Evolutionary conservation across 2,888 invertebrate genomes (phyloP), one percentile per base, ranked within the genome.

Genomic region (Drosophila mimetica): DNA sequence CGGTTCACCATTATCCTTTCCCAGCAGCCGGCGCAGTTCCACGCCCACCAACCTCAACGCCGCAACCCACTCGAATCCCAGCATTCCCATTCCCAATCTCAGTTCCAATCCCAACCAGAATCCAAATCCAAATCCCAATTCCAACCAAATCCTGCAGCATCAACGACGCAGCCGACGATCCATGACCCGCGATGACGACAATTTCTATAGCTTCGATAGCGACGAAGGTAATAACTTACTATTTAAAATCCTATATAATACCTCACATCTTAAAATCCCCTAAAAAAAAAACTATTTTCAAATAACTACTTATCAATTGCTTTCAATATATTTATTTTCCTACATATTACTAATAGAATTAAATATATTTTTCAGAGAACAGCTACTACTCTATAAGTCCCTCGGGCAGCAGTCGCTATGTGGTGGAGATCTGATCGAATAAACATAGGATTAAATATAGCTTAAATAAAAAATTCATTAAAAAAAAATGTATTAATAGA

Each of bases 201-300:
- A 88, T 30, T 91, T 90, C 51, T 90, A 89, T 71, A 91, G 91
- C 55, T 91, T 91, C 79, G 91, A 91, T 74, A 91, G 90, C 79
- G 91, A 91, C 77, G 91, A 91, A 85, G 25, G 25, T 25, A 25
- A 25, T 22, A 22, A 22, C n/a, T n/a, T n/a, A n/a, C n/a, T n/a
- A n/a, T n/a, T 5, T 22, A 22, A 4, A 25, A 4, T 16, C 5
- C 37, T 4, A 13, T 13, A 20, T 18, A 20, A 18, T 14, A 36
- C 7, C 14, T 8, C 8, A 9, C 18, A 14, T 39, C 1, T 18
- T 14, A 36, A 36, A 3, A 14, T 8, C 6, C 6, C 7, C 25
- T 25, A 22, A 16, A n/a, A n/a, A n/a, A n/a, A n/a, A n/a, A n/a
- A n/a, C n/a, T n/a, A n/a, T n/a, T n/a, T n/a, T n/a, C n/a, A n/a